phyloP scores from a whole-genome alignment of 2,888 invertebrate species.

The Nemotelus nigrinus region DNA sequence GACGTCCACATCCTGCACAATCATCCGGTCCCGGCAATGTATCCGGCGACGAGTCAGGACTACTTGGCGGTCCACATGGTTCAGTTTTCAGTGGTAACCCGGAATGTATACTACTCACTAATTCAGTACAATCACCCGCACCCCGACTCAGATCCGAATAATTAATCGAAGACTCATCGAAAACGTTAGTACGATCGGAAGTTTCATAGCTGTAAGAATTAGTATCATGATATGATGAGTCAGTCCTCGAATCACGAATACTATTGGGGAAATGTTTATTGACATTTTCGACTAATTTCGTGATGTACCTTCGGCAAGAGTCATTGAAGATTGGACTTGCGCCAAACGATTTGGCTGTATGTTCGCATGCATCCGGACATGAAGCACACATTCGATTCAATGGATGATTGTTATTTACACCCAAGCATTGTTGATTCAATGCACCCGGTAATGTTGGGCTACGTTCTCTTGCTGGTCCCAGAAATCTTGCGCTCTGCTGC shows the following conservation, averaged over 20 bases:
- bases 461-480: conserved; percentile 65
- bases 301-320: conserved; percentile 63
- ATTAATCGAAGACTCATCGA: conserved; percentile 63
- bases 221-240: conserved; percentile 41
- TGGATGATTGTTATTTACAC: conserved; percentile 62
- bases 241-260: conserved; percentile 7
- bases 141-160: conserved; percentile 61
- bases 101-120: conserved; percentile 59
- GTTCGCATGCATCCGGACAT: conserved; percentile 64
- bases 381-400: conserved; percentile 64
- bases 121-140: conserved; percentile 61
- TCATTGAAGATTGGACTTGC: conserved; percentile 60
- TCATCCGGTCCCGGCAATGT: conserved; percentile 61
- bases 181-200: conserved; percentile 60
- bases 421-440: conserved; percentile 57
- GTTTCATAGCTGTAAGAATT: conserved; percentile 60
- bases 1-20: conserved; percentile 89
- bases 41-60: conserved; percentile 64
- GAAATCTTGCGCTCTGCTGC: conserved; percentile 67
- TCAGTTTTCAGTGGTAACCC: conserved; percentile 64
- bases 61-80: conserved; percentile 64
- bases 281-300: conserved; percentile 47
- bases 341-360: conserved; percentile 62
- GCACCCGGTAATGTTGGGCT: conserved; percentile 64
- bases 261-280: conserved; percentile 41